phyloP scores from a whole-genome alignment of 2,888 invertebrate genomes.

The Dynastes hyllus region DNA sequence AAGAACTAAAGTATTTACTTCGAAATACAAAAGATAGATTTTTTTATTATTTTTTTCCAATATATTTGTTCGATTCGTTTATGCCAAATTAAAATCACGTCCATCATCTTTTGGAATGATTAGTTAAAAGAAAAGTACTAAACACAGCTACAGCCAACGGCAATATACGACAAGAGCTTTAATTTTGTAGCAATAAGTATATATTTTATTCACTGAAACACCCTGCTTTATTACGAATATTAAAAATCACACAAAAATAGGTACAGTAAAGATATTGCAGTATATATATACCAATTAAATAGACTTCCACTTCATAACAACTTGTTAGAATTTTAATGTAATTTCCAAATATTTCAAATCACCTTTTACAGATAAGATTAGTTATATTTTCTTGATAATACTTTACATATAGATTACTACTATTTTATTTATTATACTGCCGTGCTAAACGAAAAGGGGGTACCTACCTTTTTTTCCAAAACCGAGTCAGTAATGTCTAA shows the following conservation, averaged over 20 bases:
- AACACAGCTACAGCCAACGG: neutral
- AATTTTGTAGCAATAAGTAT: neutral
- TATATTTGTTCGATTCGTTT: neutral
- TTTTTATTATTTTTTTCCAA: neutral
- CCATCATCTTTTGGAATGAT: conserved; percentile 19
- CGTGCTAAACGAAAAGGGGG: no score
- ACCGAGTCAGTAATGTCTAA: no score
- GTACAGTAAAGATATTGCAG: neutral
- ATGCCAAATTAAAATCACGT: neutral
- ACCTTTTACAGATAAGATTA: no score
- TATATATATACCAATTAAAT: neutral
- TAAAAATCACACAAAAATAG: neutral
- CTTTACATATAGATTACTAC: no score
- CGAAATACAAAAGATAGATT: conserved; percentile 18
- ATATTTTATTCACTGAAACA: conserved; percentile 10
- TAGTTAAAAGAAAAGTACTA: neutral
- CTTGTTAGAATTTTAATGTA: neutral
- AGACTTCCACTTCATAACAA: neutral
- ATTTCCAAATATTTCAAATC: no score
- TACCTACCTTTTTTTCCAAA: no score
- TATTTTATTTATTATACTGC: no score
- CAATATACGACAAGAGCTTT: neutral
- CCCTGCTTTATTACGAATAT: conserved; percentile 21
- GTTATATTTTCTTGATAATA: no score
- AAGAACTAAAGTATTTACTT: conserved; percentile 3